Conservation (phyloP, 1,140 invertebrate species). For the Melanaphis sacchari region DNA sequence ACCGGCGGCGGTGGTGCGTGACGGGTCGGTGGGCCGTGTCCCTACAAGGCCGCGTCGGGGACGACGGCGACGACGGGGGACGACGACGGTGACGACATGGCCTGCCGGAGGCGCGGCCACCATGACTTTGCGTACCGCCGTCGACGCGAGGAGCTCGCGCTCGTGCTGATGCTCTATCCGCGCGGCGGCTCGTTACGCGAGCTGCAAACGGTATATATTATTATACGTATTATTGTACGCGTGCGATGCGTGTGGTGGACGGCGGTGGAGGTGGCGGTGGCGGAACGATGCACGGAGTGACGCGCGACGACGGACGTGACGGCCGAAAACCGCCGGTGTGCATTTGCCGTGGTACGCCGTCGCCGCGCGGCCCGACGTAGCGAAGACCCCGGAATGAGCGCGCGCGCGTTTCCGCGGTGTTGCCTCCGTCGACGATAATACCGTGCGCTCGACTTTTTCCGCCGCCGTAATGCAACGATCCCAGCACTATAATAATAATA, state of each 20-base stretch:
- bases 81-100: neutral
- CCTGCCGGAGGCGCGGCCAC: neutral
- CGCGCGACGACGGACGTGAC: slow-evolving; percentile 47
- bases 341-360: slow-evolving; percentile 37
- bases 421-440: slow-evolving; percentile 36
- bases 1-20: neutral
- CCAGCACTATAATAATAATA: neutral
- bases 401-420: slow-evolving; percentile 41
- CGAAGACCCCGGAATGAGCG: neutral
- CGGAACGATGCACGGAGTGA: neutral
- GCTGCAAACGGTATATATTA: neutral
- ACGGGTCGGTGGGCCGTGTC: slow-evolving; percentile 60
- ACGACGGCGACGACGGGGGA: slow-evolving; percentile 58
- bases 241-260: too few species aligned
- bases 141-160: neutral
- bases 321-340: slow-evolving; percentile 41
- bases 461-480: neutral
- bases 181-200: neutral
- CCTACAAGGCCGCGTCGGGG: slow-evolving; percentile 59
- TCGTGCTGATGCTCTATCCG: neutral
- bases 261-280: neutral
- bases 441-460: neutral
- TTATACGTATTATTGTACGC: too few species aligned
- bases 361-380: slow-evolving; percentile 10
- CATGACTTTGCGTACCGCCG: neutral